phyloP scores from a whole-genome alignment of 2,888 invertebrate species.

The Eilema caniola region DNA sequence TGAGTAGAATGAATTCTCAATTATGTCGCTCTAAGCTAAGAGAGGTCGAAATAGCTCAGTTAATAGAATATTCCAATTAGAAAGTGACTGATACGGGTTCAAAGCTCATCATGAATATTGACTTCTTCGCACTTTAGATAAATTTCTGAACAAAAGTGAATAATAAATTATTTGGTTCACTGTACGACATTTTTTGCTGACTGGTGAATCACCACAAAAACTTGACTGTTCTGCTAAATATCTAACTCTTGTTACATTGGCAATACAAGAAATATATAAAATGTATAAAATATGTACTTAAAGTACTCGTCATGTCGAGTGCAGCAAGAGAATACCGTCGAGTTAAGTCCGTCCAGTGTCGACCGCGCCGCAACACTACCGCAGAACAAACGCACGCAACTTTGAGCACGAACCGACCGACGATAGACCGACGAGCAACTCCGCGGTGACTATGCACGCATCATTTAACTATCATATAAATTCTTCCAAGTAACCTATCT shows the following conservation, averaged over 20 bases:
- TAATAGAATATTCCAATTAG: background rate
- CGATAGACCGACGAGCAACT: conserved; percentile 32
- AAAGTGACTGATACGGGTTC: background rate
- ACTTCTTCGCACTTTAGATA: background rate
- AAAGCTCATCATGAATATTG: background rate
- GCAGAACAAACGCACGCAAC: conserved; percentile 29
- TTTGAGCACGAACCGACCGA: conserved; percentile 50
- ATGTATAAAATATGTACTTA: conserved; percentile 19
- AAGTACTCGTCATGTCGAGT: conserved; percentile 6
- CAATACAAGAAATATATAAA: background rate
- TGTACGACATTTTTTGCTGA: background rate
- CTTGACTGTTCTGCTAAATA: background rate
- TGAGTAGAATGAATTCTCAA: background rate
- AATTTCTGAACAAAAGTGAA: background rate
- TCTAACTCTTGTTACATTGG: background rate
- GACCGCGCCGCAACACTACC: conserved; percentile 40
- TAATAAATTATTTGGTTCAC: background rate
- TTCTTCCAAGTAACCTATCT: conserved; percentile 83
- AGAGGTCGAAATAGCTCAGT: background rate
- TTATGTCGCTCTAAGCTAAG: background rate
- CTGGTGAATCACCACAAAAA: background rate
- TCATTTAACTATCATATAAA: conserved; percentile 72
- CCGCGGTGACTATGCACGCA: conserved; percentile 44
- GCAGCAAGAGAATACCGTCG: conserved; percentile 16
- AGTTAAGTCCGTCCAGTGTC: conserved; percentile 9